Evolutionary conservation across 2,797 vertebrate genomes (phyloP).

Genomic region (Moxostoma hubbsi): DNA sequence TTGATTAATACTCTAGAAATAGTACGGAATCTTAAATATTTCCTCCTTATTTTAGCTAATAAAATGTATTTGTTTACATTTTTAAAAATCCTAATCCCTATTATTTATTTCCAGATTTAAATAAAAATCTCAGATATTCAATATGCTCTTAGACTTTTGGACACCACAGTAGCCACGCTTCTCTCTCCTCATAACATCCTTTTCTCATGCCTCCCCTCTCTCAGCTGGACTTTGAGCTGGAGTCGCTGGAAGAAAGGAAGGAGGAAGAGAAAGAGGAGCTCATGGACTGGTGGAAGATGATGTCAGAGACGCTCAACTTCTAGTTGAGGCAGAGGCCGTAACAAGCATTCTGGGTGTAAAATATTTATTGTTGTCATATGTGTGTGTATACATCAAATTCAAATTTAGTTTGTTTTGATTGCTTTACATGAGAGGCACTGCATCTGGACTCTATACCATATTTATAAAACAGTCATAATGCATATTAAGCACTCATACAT

Average conservation of each 20-base stretch:
- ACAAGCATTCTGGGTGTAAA: slow-evolving; percentile 77
- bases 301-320: slow-evolving; percentile 99
- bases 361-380: slow-evolving; percentile 70
- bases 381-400: too few relatives aligned
- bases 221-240: slow-evolving; percentile 96
- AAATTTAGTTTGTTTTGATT: too few relatives aligned
- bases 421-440: slow-evolving; percentile 14
- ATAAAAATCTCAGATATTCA: too few relatives aligned
- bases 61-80: too few relatives aligned
- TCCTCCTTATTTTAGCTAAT: too few relatives aligned
- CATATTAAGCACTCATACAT: background rate
- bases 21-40: too few relatives aligned
- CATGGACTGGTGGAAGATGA: slow-evolving; percentile 99
- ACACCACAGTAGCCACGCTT: too few relatives aligned
- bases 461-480: slow-evolving; percentile 23
- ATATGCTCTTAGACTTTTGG: too few relatives aligned
- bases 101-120: too few relatives aligned
- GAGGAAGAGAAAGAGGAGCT: slow-evolving; percentile 97
- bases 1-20: too few relatives aligned
- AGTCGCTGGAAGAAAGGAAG: slow-evolving; percentile 96
- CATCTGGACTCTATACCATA: background rate
- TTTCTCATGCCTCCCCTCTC: slow-evolving; percentile 4
- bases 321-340: slow-evolving; percentile 62
- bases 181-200: too few relatives aligned
- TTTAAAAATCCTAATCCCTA: too few relatives aligned